Conservation (phyloP, 2,797 vertebrate genomes). For the Anguilla megastoma region DNA sequence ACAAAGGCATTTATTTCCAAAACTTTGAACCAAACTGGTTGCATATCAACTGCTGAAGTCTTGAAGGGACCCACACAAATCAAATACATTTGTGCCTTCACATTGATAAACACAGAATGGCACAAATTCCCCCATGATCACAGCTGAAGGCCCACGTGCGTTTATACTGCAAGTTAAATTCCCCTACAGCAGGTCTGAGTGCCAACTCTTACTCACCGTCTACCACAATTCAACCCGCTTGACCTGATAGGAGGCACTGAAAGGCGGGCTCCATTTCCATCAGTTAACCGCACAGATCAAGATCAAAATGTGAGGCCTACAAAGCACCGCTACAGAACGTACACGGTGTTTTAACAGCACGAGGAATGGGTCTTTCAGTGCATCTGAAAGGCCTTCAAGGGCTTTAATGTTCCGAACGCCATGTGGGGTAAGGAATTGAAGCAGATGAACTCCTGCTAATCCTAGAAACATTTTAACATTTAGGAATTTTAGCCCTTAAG, state of each 20-base stretch:
- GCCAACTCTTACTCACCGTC: background rate
- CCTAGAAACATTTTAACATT: no score
- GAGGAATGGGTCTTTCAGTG: background rate
- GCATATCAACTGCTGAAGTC: slow-evolving; percentile 21
- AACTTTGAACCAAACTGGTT: slow-evolving; percentile 29
- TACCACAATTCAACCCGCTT: slow-evolving; percentile 23
- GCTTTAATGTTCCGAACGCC: background rate
- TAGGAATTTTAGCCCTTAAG: no score
- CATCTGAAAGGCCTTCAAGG: background rate
- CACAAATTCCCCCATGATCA: background rate
- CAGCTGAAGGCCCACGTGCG: background rate
- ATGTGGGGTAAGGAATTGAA: background rate
- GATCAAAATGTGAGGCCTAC: background rate
- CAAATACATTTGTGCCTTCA: background rate
- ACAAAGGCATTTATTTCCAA: slow-evolving; percentile 27
- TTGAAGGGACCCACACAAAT: background rate
- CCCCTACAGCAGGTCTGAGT: background rate
- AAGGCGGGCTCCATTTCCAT: background rate
- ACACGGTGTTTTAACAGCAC: background rate
- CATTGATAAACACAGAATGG: background rate
- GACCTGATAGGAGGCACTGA: background rate
- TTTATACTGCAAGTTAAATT: background rate
- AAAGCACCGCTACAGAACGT: background rate
- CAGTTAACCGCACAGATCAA: background rate
- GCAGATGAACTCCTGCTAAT: background rate